These are phyloP conservation scores for Scartelaos histophorus DNA, from an alignment of 2,113 vertebrate genomes.

Conservation along the genomic window DNA sequence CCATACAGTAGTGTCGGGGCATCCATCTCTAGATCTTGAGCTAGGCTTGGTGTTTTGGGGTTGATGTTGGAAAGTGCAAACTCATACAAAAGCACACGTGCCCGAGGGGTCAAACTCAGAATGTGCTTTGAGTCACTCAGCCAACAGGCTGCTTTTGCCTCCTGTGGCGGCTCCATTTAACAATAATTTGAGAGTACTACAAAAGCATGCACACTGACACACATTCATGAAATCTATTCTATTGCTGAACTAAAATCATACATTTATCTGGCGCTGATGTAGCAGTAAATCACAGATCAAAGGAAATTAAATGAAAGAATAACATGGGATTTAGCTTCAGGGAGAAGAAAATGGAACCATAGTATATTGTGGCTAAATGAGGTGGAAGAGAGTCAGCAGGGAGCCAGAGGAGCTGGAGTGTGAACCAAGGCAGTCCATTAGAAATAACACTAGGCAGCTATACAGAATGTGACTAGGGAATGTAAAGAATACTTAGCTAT, in stretches of 20 bases:
- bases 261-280: slow-evolving; percentile 9
- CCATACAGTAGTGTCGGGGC: too few species aligned
- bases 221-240: neutral
- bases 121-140: neutral
- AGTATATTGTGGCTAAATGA: slow-evolving; percentile 31
- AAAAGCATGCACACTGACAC: slow-evolving; percentile 1
- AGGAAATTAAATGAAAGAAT: slow-evolving; percentile 10
- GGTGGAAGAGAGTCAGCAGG: slow-evolving; percentile 32
- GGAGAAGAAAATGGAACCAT: slow-evolving; percentile 30
- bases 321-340: slow-evolving; percentile 22
- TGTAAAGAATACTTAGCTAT: slow-evolving; percentile 31
- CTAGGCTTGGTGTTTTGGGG: too few species aligned
- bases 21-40: too few species aligned
- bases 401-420: slow-evolving; percentile 40
- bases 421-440: slow-evolving; percentile 40
- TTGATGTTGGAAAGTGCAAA: too few species aligned
- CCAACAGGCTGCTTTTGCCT: too few species aligned
- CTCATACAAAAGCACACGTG: too few species aligned
- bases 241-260: neutral
- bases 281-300: slow-evolving; percentile 13
- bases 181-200: neutral
- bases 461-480: slow-evolving; percentile 29
- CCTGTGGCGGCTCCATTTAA: neutral
- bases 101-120: too few species aligned
- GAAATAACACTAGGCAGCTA: slow-evolving; percentile 45